Conservation (phyloP, 2,113 vertebrate species). For the Sylvia atricapilla region DNA sequence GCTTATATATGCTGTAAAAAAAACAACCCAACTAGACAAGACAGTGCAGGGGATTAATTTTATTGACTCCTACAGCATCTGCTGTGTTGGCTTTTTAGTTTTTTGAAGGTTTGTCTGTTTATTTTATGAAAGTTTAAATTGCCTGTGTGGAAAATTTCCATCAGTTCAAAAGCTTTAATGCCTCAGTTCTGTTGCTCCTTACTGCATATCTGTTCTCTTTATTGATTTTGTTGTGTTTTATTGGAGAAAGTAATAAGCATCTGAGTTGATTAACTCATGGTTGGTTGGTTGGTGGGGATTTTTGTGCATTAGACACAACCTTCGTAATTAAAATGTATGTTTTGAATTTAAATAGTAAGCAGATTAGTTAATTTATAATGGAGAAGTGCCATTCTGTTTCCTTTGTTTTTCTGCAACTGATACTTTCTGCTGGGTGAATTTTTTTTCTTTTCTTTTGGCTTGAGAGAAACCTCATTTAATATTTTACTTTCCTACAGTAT, state of each 20-base stretch:
- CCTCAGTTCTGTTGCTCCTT: background rate
- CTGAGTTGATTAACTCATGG: background rate
- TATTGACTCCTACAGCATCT: background rate
- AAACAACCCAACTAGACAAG: background rate
- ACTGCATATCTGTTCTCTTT: background rate
- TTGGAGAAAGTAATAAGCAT: background rate
- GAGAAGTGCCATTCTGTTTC: background rate
- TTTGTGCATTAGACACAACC: background rate
- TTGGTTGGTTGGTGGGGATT: background rate
- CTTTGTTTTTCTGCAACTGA: background rate
- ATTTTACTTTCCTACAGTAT: background rate
- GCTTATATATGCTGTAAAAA: background rate
- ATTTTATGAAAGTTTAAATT: background rate
- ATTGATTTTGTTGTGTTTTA: background rate
- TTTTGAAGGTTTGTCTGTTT: background rate
- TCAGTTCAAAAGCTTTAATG: background rate
- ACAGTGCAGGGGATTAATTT: background rate
- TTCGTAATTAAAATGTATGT: background rate
- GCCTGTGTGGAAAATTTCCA: background rate
- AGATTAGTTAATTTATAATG: background rate
- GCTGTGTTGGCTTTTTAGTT: background rate
- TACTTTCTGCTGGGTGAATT: background rate
- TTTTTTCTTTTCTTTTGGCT: background rate
- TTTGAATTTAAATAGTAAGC: background rate
- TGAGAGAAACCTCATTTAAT: background rate